Evolutionary conservation across 2,888 invertebrate species (phyloP), one percentile per base, ranked within the genome.

Genomic region (Diadegma fenestrale): DNA sequence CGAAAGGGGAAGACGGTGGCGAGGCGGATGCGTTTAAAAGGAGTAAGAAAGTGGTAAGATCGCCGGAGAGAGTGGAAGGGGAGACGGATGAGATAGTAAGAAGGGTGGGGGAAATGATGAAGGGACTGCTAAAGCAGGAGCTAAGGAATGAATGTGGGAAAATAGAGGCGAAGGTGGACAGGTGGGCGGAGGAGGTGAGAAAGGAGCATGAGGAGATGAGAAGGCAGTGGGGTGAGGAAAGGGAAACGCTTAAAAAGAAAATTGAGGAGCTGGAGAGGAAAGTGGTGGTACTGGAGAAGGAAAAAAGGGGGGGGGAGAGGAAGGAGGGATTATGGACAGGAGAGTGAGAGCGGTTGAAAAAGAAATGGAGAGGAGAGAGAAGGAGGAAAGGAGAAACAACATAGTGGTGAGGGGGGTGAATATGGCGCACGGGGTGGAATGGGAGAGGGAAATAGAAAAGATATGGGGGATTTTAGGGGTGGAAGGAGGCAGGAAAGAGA

Each of bases 301-400:
- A 30, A 61, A 30, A 45, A 61, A 19, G 58, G 69, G 10, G 33
- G 73, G 37, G 66, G 61, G 37, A 26, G 61, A 54, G 48, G 64
- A 37, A 69, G 45, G 19, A 19, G 51, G 8, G 41, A 73, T 0
- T 30, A 73, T 14, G 75, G 10, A 22, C 22, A 51, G n/a, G 54
- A 37, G 1, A 7, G 19, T 17, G 2, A 43, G 22, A n/a, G 26
- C 10, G 43, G 72, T 37, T 0, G 45, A 45, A 45, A 45, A 45
- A 45, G 45, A 45, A 14, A 3, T 45, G 45, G 45, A 45, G 45
- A 45, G 45, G 45, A 7, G 45, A 45, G 45, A 45, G 45, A 45
- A 14, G 45, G 45, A 45, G 45, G 45, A 45, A 45, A 45, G 45
- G 45, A 45, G 45, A 45, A 45, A 45, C 17, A 45, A 4, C 7